Evolutionary conservation across 2,888 invertebrate genomes (phyloP).

Genomic region (Syrphus vitripennis): DNA sequence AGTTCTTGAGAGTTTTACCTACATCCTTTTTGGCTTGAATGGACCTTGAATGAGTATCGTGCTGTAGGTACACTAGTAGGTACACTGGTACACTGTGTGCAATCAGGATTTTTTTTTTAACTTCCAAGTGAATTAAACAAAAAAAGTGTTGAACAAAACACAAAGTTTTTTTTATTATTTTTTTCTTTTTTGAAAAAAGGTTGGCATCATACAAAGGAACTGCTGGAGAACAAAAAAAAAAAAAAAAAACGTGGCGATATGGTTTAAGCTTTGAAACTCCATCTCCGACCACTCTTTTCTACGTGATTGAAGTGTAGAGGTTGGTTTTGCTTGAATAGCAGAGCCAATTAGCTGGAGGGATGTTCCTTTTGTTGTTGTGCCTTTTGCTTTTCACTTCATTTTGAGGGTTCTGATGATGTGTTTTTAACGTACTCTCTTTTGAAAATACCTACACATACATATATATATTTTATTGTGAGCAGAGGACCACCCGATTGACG

Average conservation of each 20-base stretch:
- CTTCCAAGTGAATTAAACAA: neutral
- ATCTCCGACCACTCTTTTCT: neutral
- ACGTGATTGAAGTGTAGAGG: conserved; percentile 53
- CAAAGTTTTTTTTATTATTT: conserved; percentile 1
- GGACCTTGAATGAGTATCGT: conserved; percentile 15
- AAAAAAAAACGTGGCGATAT: conserved; percentile 18
- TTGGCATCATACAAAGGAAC: conserved; percentile 39
- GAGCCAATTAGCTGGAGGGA: conserved; percentile 47
- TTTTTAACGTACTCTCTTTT: no score
- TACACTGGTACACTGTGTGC: conserved; percentile 3
- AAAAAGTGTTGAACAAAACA: conserved; percentile 34
- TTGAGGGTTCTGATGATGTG: neutral
- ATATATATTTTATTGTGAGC: neutral
- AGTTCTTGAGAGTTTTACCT: conserved; percentile 5
- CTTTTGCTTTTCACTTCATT: conserved; percentile 1
- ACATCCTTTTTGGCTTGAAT: conserved; percentile 35
- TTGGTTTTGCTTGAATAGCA: conserved; percentile 25
- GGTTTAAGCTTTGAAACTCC: neutral
- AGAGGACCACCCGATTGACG: neutral
- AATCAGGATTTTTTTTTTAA: conserved; percentile 17
- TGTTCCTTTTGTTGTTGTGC: conserved; percentile 7
- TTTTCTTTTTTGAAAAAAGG: neutral
- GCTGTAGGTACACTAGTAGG: neutral
- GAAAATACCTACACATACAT: no score
- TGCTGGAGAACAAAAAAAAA: neutral